These are phyloP conservation scores for Neopelma chrysocephalum DNA, from an alignment of 2,797 vertebrate species.

Conservation along the genomic window DNA sequence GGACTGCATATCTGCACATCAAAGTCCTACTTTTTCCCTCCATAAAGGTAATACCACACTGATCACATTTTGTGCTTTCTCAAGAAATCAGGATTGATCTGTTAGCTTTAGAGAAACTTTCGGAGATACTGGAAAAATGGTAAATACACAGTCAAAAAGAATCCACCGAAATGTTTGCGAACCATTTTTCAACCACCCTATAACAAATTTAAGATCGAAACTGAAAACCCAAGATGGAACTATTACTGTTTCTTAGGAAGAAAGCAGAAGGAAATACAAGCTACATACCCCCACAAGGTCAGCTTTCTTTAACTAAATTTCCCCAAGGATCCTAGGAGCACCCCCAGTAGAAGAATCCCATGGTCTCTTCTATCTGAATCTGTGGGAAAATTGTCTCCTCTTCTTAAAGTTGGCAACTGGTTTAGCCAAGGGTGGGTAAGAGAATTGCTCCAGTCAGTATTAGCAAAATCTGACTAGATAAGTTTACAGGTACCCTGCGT, in stretches of 20 bases:
- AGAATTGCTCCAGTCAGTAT: background rate
- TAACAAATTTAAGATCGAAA: background rate
- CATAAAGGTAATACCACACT: background rate
- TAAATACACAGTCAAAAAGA: background rate
- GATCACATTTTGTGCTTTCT: background rate
- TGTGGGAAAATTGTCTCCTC: background rate
- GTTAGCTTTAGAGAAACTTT: background rate
- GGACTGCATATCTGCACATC: background rate
- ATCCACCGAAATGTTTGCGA: background rate
- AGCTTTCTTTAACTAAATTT: background rate
- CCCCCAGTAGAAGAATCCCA: rapidly evolving
- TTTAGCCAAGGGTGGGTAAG: background rate
- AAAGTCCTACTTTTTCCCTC: background rate
- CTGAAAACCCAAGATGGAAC: background rate
- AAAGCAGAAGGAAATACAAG: background rate
- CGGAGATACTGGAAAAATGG: background rate
- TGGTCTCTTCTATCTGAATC: background rate
- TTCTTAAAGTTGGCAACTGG: background rate
- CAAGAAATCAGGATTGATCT: background rate
- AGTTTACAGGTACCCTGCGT: background rate
- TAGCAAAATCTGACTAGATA: background rate
- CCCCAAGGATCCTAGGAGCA: background rate
- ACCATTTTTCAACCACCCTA: background rate
- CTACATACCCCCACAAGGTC: rapidly evolving
- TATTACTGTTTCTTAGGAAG: background rate